Evolutionary conservation across 2,113 vertebrate genomes (phyloP), one percentile per base, ranked within the genome.

Genomic region (Charadrius vociferus): DNA sequence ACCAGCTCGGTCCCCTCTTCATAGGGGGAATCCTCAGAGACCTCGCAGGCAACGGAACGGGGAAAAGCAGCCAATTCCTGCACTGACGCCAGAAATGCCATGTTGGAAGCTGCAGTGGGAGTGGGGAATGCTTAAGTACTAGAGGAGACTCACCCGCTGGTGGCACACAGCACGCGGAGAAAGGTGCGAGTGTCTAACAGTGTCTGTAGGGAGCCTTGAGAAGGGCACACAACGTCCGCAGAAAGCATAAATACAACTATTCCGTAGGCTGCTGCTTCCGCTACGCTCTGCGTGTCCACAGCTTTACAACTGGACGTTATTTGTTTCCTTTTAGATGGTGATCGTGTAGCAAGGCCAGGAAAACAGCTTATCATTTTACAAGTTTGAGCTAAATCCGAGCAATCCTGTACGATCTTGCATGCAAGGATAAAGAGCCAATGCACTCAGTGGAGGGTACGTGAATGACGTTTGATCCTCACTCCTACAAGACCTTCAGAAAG

Each of bases 271-370:
- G 72, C 77, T 43, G 52, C 45, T 66, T 47, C 56, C 52, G 22
- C 27, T 8, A 14, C 1, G 3, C 4, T 29, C 85, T 59, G 52
- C 45, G 32, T 1, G 1, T 18, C 71, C 37, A 39, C 2, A 0
- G 63, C 52, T 72, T 32, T 20, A 15, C 63, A 37, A 3, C 2
- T 9, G 17, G 32, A 22, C 21, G 1, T 12, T 5, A 39, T 19
- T 32, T 3, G 1, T 34, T 30, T 49, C 68, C 23, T 12, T 65
- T 72, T 6, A 20, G 26, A 55, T 26, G 24, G 39, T 12, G 55
- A 19, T 5, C 23, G 27, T 14, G 24, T 30, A 77, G 56, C 45
- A 80, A 87, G 29, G 58, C 12, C 73, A 71, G 52, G 41, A 47
- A 75, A 67, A 11, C 9, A 41, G 36, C 23, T 29, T n/a, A 36